phyloP scores from a whole-genome alignment of 2,113 vertebrate species.

The Podarcis raffonei region DNA sequence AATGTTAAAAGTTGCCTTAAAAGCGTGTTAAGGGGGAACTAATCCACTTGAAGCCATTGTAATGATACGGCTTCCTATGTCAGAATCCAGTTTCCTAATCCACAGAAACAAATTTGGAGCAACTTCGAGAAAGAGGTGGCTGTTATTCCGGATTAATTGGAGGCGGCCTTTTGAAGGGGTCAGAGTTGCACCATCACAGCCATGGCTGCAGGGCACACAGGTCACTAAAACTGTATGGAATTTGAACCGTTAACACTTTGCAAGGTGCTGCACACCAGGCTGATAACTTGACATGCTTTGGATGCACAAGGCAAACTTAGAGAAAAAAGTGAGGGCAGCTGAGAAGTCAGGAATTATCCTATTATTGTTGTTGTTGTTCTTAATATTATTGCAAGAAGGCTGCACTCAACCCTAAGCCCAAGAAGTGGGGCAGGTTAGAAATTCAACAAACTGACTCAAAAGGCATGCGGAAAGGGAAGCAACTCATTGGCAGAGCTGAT shows the following conservation, averaged over 20 bases:
- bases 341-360: neutral
- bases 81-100: neutral
- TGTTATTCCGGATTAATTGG: neutral
- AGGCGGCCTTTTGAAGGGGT: neutral
- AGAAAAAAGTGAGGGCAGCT: neutral
- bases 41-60: neutral
- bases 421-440: neutral
- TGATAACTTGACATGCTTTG: neutral
- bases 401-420: too few species aligned
- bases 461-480: neutral
- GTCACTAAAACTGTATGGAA: neutral
- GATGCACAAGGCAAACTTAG: too few species aligned
- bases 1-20: neutral
- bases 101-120: too few species aligned
- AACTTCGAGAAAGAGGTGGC: neutral
- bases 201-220: too few species aligned
- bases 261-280: neutral
- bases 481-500: too few species aligned
- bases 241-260: neutral
- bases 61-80: too few species aligned
- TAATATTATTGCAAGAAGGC: too few species aligned
- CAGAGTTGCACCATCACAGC: too few species aligned
- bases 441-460: too few species aligned
- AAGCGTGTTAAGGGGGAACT: neutral
- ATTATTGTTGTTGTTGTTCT: too few species aligned